These are phyloP conservation scores for mouse (Mus musculus) DNA, from an alignment of 2,113 vertebrate genomes.

Conservation along the genomic window DNA sequence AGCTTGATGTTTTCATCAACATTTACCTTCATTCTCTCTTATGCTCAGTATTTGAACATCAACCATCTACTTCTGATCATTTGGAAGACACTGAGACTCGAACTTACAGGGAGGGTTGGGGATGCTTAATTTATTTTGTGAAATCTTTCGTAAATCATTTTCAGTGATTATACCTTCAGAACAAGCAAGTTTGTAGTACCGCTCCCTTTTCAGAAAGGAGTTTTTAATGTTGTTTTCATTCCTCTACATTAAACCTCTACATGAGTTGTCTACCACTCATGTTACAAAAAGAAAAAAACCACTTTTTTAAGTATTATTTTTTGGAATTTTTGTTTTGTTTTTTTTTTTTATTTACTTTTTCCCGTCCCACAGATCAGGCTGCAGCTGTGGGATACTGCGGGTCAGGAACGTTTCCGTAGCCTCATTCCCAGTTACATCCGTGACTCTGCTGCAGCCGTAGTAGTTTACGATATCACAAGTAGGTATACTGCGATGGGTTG, in stretches of 20 bases:
- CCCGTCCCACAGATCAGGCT: constrained; percentile 96
- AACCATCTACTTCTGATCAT: constrained; percentile 32
- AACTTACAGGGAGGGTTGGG: background rate
- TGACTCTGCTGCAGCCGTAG: constrained; percentile 98
- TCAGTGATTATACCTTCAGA: constrained; percentile 50
- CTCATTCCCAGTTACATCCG: constrained; percentile 99
- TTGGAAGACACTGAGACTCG: constrained; percentile 23
- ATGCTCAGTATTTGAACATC: constrained; percentile 52
- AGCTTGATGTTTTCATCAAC: background rate
- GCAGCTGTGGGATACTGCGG: constrained; percentile 99
- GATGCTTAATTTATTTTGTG: constrained; percentile 21
- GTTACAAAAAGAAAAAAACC: background rate
- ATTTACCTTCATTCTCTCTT: constrained; percentile 54
- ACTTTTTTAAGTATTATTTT: constrained; percentile 81
- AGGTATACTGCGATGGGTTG: constrained; percentile 89
- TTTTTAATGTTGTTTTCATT: constrained; percentile 75
- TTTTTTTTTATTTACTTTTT: constrained; percentile 88
- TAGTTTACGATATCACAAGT: constrained; percentile 99
- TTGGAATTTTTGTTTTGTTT: constrained; percentile 66
- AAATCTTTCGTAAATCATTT: constrained; percentile 26
- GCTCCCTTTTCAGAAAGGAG: constrained; percentile 55
- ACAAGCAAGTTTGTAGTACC: constrained; percentile 44
- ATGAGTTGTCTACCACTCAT: constrained; percentile 74
- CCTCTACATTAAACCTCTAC: constrained; percentile 69
- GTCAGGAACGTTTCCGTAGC: constrained; percentile 99